Evolutionary conservation across 2,797 vertebrate genomes (phyloP), one percentile per base, ranked within the genome.

Genomic region (Heliangelus exortis): DNA sequence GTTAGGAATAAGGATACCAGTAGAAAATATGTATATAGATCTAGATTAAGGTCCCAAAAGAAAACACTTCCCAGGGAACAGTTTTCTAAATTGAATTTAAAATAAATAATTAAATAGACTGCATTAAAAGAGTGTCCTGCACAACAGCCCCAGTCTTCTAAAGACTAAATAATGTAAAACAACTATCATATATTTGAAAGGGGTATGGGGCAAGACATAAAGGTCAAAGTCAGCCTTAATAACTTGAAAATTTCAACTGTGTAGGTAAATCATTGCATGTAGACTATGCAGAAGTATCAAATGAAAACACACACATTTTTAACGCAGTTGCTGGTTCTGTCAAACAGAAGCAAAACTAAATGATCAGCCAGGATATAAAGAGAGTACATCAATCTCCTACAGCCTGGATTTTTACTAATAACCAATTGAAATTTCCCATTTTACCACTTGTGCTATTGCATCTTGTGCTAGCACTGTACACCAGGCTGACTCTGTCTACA

Each of bases 181-280:
- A 55, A 66, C 41, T 16, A 8, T 55, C 5, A 31, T 39, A 16
- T 51, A 33, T 53, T 33, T 55, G 25, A 33, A 12, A 6, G 4
- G 10, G 4, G 12, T 12, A 1, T 3, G 6, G 3, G 4, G 1
- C 17, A 54, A 13, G n/a, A 62, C 57, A 41, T 0, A 25, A 16
- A 66, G 5, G 9, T 61, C 34, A 66, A 71, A 67, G 6, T 62
- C 41, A 47, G 34, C 36, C 16, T 58, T 51, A 78, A 14, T 39
- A 65, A 72, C 17, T 28, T 11, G 28, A 79, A 84, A 84, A 61
- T 25, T 59, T 59, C 11, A 65, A 75, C 55, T 9, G 7, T 65
- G 16, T 8, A 55, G 31, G 20, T 48, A 48, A 48, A 59, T 69
- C 20, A 33, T 41, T 23, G 15, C 45, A 54, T 8, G 26, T 7